Evolutionary conservation across 2,888 invertebrate species (phyloP).

Genomic region (Spodoptera littoralis): DNA sequence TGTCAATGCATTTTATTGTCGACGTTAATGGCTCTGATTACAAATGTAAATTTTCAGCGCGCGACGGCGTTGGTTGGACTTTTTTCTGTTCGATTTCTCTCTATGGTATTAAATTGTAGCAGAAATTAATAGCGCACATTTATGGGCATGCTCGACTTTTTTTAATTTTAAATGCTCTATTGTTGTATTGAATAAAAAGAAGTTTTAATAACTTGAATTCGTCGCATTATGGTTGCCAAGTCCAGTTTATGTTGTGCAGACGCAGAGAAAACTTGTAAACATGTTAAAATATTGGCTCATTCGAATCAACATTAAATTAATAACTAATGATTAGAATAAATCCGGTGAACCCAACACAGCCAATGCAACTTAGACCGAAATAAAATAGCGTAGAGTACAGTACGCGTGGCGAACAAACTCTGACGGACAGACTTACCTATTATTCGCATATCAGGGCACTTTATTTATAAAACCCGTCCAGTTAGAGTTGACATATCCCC

Average conservation of each 20-base stretch:
- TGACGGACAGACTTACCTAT: conserved; percentile 82
- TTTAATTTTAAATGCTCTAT: conserved; percentile 58
- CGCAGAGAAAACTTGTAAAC: conserved; percentile 26
- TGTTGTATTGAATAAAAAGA: conserved; percentile 55
- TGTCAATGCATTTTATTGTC: conserved; percentile 88
- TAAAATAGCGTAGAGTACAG: conserved; percentile 66
- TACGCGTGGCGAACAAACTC: conserved; percentile 67
- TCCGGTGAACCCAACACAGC: conserved; percentile 46
- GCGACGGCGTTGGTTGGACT: conserved; percentile 83
- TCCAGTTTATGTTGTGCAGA: conserved; percentile 11
- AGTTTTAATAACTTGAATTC: conserved; percentile 37
- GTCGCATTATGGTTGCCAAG: conserved; percentile 27
- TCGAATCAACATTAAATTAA: conserved; percentile 32
- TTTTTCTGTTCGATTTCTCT: conserved; percentile 83
- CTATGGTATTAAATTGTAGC: conserved; percentile 84
- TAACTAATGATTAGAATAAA: conserved; percentile 49
- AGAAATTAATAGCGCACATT: conserved; percentile 74
- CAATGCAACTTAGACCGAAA: conserved; percentile 68
- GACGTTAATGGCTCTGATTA: conserved; percentile 88
- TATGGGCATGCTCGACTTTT: conserved; percentile 60
- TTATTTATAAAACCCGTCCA: conserved; percentile 85
- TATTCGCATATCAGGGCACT: conserved; percentile 86
- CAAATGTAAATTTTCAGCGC: conserved; percentile 88
- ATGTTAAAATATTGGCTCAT: conserved; percentile 31
- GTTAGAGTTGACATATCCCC: conserved; percentile 73